Base-by-base conservation (phyloP, 2,888 invertebrate genomes). In the Formica aserva region DNA sequence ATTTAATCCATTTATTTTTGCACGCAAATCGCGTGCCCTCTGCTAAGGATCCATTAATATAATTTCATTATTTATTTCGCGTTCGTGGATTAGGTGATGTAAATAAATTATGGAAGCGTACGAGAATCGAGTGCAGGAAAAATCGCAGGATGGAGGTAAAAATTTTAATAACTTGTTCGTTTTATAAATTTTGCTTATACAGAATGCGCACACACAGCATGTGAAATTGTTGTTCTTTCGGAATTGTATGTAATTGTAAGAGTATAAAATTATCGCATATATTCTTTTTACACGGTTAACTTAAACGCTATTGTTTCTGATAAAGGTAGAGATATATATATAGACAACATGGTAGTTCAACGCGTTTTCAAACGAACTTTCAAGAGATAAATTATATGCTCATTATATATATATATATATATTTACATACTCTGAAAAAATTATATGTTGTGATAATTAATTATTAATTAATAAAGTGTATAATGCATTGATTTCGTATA, bases 141-240 rank as follows among this genome's bases (percentile, higher is more conserved):
- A 89, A 83, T 81, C 84, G 65, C 89, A 86, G 80, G 93, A 93
- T 75, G 88, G 88, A 86, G 93, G 93, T 92, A 86, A 91, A 88
- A 82, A 85, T 41, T 35, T 77, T 69, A 69, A 71, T 87, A 65
- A 76, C 65, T 83, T 41, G 45, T 1, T 9, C 6, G 9, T 78
- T 83, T 78, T 45, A 52, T 52, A 29, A 82, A 82, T 55, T 72
- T 76, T 84, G 69, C 35, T 26, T 65, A 67, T n/a, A 8, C 15
- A 52, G 4, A 13, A 52, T 29, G 41, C 1, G 5, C 3, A 32
- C 1, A 1, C 3, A 18, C 22, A 22, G 6, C 11, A 5, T 32
- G 13, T 15, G n/a, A 62, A 45, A 80, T 71, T 29, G 0, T 18
- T 63, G 45, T 76, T 89, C 84, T 87, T 85, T 22, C 9, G 32